Base-by-base conservation (phyloP, 2,797 vertebrate genomes). In the Myiotriccus ornatus region DNA sequence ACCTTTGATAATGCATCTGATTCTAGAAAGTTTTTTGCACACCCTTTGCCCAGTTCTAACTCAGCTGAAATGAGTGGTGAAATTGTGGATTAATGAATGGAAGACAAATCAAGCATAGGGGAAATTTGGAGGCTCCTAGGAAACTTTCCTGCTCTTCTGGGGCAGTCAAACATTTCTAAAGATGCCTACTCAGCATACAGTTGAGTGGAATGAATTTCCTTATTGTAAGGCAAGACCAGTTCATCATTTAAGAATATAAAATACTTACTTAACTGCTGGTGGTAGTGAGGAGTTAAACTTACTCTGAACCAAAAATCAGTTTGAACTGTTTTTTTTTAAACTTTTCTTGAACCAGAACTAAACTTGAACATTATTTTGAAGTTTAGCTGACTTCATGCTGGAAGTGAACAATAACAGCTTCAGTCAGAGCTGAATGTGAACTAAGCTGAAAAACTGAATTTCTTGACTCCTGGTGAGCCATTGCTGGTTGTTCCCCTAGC, bases 261-360 rank as follows among this genome's bases (percentile, higher is more conserved):
- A 67, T 52, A 65, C 56, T 78, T 89, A 79, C 57, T 63, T 19
- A 52, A 43, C 56, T 91, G 8, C 34, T 80, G 37, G 30, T 88
- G n/a, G 53, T 84, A 64, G 50, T n/a, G 43, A 39, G 57, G 65
- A 88, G 22, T 90, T 95, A 81, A 94, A 89, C 41, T 85, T 71
- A 83, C 35, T 71, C 56, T 81, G 65, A 91, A 86, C 30, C 28
- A 90, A 88, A 92, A 84, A 25, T 37, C 73, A 67, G 50, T 60
- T 65, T 81, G 68, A 91, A 80, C 46, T 64, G 28, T 0, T 56
- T 84, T 86, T 86, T 28, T 87, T 90, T 94, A 55, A 32, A 84
- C 50, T 93, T 90, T 88, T 88, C n/a, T 78, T 96, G 94, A 96
- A 94, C 90, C 90, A 91, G 69, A 94, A 88, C 69, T 86, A 83